Evolutionary conservation across 2,888 invertebrate species (phyloP).

Genomic region (Tetrapedia diversipes): DNA sequence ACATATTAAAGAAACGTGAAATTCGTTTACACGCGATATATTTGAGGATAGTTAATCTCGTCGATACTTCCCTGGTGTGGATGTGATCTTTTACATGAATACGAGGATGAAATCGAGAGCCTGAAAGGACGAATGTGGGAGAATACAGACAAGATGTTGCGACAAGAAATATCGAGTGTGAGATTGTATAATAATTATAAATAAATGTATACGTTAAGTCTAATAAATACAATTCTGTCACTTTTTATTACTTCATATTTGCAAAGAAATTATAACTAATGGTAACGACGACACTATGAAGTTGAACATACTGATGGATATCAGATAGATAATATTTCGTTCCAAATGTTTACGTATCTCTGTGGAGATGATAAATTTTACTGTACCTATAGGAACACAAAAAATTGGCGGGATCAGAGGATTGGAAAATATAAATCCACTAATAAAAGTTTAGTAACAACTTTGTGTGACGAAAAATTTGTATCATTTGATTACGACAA

Average conservation of each 20-base stretch:
- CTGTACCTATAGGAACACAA: neutral
- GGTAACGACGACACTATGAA: neutral
- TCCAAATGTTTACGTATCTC: neutral
- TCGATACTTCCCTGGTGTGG: constrained; percentile 41
- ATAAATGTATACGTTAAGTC: constrained; percentile 81
- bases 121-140: constrained; percentile 55
- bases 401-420: neutral
- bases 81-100: constrained; percentile 40
- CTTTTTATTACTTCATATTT: constrained; percentile 30
- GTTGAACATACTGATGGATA: neutral
- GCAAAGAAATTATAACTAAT: neutral
- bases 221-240: constrained; percentile 39
- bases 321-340: neutral
- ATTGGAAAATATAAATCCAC: constrained; percentile 2
- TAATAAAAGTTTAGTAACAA: constrained; percentile 1
- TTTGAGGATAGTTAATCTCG: constrained; percentile 21
- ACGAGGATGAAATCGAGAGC: constrained; percentile 39
- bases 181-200: constrained; percentile 81
- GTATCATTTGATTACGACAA: constrained; percentile 48
- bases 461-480: constrained; percentile 31
- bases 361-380: neutral
- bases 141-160: constrained; percentile 66
- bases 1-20: constrained; percentile 28
- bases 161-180: constrained; percentile 76
- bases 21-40: constrained; percentile 38